Evolutionary conservation across 2,888 invertebrate genomes (phyloP), one percentile per base, ranked within the genome.

Genomic region (Diarsia brunnea): DNA sequence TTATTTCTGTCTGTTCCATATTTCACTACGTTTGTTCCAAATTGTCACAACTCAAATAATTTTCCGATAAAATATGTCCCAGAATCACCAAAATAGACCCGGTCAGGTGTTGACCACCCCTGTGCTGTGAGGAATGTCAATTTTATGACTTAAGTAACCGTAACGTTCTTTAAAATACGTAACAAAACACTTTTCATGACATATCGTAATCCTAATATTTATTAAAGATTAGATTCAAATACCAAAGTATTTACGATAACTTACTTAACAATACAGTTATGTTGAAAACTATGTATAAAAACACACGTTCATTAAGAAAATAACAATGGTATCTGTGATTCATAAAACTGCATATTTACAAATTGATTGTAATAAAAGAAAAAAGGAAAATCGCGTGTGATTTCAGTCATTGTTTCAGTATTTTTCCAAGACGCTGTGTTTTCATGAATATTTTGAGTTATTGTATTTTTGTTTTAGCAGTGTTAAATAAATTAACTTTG

Each of bases 181-280:
- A 63, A 45, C 27, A 67, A 69, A 82, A 68, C 45, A 68, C 61
- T 24, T 21, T 63, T 58, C 14, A 27, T 65, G 31, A 45, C 0
- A 43, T 61, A 80, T 81, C 82, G 8, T 76, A 61, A 82, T 82
- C 65, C 86, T 27, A 71, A 71, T 49, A 69, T 82, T 82, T 82
- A 55, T 43, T 10, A 4, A 53, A 68, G 86, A 82, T 82, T 75
- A 85, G 55, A 70, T 69, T 81, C 38, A 38, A 21, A 55, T 16
- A 63, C 45, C 31, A 85, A 61, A 69, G 47, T 81, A 65, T 70
- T 75, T 38, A 76, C 47, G 63, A 85, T 64, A 65, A 58, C 63
- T 81, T 74, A 67, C 70, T 75, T 82, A 69, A 68, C 38, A 61
- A 82, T 82, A 75, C 31, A 49, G 68, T 75, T 43, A 47, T 7